Base-by-base conservation (phyloP, 1,140 invertebrate genomes). In the Ceratina calcarata region DNA sequence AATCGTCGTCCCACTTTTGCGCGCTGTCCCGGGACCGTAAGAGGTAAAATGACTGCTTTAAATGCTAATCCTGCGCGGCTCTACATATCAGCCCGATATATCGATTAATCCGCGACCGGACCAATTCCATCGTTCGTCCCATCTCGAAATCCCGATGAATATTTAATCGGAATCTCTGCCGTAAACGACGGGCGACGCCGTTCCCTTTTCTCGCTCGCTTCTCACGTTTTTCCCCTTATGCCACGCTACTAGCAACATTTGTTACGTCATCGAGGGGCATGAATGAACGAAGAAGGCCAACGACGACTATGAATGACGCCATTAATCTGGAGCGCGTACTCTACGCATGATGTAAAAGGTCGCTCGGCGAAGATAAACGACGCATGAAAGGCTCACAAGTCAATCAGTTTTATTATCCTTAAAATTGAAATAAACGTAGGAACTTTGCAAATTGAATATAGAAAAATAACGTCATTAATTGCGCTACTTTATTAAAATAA, bases 21-120 rank as follows among this genome's bases (percentile, higher is more conserved):
- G 15, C 45, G 65, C 12, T 7, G 20, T 0, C 66, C 74, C 51
- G 60, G 51, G 66, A 20, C 51, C 61, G n/a, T 78, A 78, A 78
- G 83, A 78, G 77, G 66, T 60, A 74, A 58, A 78, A 73, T 3
- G 8, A 77, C 67, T 75, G 68, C 71, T 87, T 83, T 84, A 84
- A 85, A 86, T 87, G 84, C 75, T 86, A 86, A 68, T 68, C 18
- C 22, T 45, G 16, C 16, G 22, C 16, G 22, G 49, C 7, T 12
- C 22, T 10, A 45, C 37, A 10, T 6, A 10, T 45, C 55, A 13
- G n/a, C n/a, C 55, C 55, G 55, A 57, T n/a, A 71, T 85, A 32
- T 81, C 60, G 72, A 75, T 66, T 45, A 27, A 61, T 49, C 37
- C 32, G 0, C 24, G 20, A 37, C 2, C 0, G 27, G 55, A 32